Evolutionary conservation across 2,888 invertebrate species (phyloP).

Genomic region (Drosophila pegasa): DNA sequence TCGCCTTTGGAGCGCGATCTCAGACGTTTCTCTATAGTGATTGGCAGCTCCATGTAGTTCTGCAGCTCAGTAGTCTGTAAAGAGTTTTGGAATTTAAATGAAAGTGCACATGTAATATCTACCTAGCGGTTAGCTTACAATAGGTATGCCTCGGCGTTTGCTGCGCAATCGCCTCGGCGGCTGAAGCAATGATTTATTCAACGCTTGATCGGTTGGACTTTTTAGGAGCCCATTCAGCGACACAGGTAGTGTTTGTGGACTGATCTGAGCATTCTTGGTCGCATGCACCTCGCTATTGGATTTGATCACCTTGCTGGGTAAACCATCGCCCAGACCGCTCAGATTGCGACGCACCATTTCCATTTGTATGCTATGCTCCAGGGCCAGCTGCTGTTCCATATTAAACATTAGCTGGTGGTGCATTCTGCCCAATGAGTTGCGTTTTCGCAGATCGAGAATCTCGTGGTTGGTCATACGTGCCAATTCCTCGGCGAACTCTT

Average conservation of each 20-base stretch:
- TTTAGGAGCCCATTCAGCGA: rapidly evolving
- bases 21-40: constrained; percentile 9
- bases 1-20: neutral
- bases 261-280: neutral
- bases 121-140: constrained; percentile 14
- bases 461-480: constrained; percentile 73
- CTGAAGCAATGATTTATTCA: no score
- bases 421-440: constrained; percentile 66
- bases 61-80: constrained; percentile 35
- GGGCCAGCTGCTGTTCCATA: constrained; percentile 33
- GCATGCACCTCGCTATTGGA: neutral
- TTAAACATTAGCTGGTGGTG: constrained; percentile 9
- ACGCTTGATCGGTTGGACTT: neutral
- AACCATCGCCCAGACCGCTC: neutral
- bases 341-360: constrained; percentile 65
- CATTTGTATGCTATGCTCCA: constrained; percentile 61
- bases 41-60: constrained; percentile 28
- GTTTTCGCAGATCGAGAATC: constrained; percentile 79
- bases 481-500: constrained; percentile 73
- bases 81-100: neutral
- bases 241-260: neutral
- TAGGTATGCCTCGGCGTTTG: neutral
- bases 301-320: neutral
- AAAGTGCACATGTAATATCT: neutral
- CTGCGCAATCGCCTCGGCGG: neutral